Base-by-base conservation (phyloP, 2,888 invertebrate species). In the Heliconius cydno region DNA sequence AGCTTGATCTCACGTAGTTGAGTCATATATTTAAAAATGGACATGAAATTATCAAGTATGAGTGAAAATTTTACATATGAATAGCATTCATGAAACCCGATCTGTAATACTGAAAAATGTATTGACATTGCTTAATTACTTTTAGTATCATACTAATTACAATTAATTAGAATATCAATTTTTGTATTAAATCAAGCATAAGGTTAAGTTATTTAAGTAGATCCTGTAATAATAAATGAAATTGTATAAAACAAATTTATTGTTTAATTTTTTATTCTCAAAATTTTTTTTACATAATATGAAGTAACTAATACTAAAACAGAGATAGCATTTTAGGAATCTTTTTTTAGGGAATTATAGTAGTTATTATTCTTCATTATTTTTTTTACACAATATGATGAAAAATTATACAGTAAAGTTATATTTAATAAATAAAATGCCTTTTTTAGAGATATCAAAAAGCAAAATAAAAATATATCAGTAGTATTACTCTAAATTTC, bases 181-280 rank as follows among this genome's bases (percentile, higher is more conserved):
- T 60, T 34, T 60, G n/a, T 73, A 73, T 73, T 25, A 15, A 34
- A 60, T 57, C 28, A 52, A 72, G 19, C 52, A 34, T 57, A 34
- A 15, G 34, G 60, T n/a, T 73, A n/a, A 60, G 72, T 72, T 72
- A 71, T 72, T 72, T 72, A 38, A 73, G 73, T 73, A 60, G 73
- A 60, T 22, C 7, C 25, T 60, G 34, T 22, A 73, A 73, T 38
- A 72, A 34, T n/a, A 73, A 60, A 60, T 25, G n/a, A n/a, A 38
- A 15, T 38, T 73, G 38, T 73, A 60, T 73, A 15, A 28, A 73
- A 73, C 30, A 38, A 34, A 60, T 57, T 72, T n/a, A 6, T 60
- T 34, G 7, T 73, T 60, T 73, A 57, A 38, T 34, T 73, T 66
- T 41, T 38, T 76, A 77, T 63, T 77, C 6, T 12, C n/a, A 30